A percentile compares a stretch with the other conserved stretches of the same genome.
Evolutionary conservation across 2,113 vertebrate species (phyloP).

Genomic region (Muntiacus muntjak): DNA sequence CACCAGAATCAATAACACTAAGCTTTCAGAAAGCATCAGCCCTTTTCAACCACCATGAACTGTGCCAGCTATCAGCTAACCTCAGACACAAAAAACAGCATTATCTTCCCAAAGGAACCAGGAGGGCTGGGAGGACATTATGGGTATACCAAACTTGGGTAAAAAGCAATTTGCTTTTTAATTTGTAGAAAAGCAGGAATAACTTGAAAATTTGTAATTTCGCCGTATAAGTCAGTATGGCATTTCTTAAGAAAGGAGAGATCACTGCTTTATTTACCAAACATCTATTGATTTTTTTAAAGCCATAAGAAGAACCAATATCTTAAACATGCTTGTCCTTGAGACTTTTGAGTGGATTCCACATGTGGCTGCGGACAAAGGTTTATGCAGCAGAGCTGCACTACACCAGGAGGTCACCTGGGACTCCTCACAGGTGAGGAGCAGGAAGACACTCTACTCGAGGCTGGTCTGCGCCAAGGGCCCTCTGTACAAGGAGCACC

Average conservation of each 20-base stretch:
- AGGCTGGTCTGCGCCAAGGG: neutral
- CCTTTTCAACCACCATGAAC: neutral
- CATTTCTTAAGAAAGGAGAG: conserved; percentile 4
- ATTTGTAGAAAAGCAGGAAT: neutral
- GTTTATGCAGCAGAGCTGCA: neutral
- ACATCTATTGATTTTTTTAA: neutral
- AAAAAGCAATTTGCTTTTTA: conserved; percentile 22
- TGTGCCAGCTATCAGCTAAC: conserved; percentile 22
- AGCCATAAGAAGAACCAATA: neutral
- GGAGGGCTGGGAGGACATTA: neutral
- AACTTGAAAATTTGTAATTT: conserved; percentile 3
- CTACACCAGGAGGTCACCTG: neutral
- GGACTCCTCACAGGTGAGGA: neutral
- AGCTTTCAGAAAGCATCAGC: neutral
- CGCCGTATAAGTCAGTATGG: neutral
- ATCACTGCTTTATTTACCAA: neutral
- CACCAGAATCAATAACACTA: neutral
- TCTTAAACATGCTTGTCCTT: neutral
- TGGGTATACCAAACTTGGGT: neutral
- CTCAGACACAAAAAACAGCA: conserved; percentile 33
- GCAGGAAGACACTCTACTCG: neutral
- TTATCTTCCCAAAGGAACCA: conserved; percentile 28
- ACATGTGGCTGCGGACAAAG: neutral
- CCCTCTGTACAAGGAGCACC: neutral
- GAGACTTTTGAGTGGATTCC: neutral